These are phyloP conservation scores for Acanthosepion lycidas DNA, from an alignment of 2,888 invertebrate species.

Conservation along the genomic window DNA sequence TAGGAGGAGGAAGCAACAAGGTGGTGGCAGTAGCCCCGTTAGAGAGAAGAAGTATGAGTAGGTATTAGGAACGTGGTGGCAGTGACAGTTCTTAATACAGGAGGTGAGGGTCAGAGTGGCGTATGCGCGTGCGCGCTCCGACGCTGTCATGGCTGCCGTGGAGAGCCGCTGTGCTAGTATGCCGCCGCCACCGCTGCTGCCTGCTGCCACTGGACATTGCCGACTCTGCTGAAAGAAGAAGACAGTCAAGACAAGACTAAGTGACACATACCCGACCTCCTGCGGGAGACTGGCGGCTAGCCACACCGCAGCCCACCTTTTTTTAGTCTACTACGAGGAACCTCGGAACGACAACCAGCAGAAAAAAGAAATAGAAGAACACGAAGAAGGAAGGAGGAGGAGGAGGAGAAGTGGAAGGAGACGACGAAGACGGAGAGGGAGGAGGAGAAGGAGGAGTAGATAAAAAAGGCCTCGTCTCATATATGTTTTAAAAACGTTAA, in stretches of 20 bases:
- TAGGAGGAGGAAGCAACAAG: background rate
- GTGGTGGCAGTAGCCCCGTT: background rate
- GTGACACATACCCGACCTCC: constrained; percentile 18
- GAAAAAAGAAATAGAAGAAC: background rate
- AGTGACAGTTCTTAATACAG: background rate
- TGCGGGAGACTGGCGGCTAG: constrained; percentile 20
- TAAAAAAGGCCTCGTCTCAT: background rate
- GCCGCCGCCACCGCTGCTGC: background rate
- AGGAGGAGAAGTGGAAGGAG: background rate
- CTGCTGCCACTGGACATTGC: background rate
- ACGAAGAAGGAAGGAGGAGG: background rate
- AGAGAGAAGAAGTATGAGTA: background rate
- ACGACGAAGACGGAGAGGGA: background rate
- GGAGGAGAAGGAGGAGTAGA: background rate
- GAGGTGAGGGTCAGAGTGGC: background rate
- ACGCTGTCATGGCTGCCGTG: constrained; percentile 23
- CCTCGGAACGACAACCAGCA: background rate
- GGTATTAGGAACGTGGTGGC: background rate
- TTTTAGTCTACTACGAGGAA: background rate
- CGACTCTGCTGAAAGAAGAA: background rate
- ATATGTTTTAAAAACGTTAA: background rate
- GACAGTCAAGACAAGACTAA: background rate
- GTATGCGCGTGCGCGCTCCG: constrained; percentile 24
- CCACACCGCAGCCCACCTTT: constrained; percentile 33
- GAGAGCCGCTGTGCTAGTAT: constrained; percentile 12